Evolutionary conservation across 2,888 invertebrate genomes (phyloP).

Genomic region (Ectemnius cavifrons): DNA sequence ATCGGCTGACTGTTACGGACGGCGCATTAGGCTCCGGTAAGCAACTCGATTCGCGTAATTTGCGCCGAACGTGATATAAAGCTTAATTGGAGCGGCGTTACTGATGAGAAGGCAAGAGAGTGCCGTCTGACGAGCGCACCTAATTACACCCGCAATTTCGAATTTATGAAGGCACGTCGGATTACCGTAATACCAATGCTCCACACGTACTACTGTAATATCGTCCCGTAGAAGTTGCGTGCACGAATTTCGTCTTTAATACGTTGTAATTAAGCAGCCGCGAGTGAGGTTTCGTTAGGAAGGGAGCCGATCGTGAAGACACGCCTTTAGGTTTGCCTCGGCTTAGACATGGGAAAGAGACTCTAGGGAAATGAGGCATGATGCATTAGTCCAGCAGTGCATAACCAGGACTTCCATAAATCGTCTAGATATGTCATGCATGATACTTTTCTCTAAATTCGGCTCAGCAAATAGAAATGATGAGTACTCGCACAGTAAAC

Average conservation of each 20-base stretch:
- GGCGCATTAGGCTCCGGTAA: conserved; percentile 15
- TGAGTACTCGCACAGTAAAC: conserved; percentile 38
- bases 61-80: background rate
- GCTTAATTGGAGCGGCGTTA: conserved; percentile 12
- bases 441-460: conserved; percentile 42
- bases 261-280: too few relatives aligned
- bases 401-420: conserved; percentile 63
- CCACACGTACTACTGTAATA: too few relatives aligned
- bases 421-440: conserved; percentile 54
- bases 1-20: conserved; percentile 12
- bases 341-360: conserved; percentile 19
- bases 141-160: too few relatives aligned
- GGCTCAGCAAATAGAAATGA: background rate
- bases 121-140: too few relatives aligned
- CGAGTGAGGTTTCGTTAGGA: too few relatives aligned
- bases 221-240: too few relatives aligned
- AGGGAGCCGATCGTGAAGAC: too few relatives aligned
- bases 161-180: too few relatives aligned
- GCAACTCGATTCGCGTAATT: conserved; percentile 12
- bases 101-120: too few relatives aligned
- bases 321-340: too few relatives aligned
- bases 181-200: too few relatives aligned
- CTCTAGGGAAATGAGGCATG: conserved; percentile 70
- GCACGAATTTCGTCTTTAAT: too few relatives aligned
- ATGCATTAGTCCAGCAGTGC: conserved; percentile 68